A percentile compares a stretch with the other conserved stretches of the same genome.
Evolutionary conservation across 2,113 vertebrate genomes (phyloP).

Genomic region (Pluvialis apricaria): DNA sequence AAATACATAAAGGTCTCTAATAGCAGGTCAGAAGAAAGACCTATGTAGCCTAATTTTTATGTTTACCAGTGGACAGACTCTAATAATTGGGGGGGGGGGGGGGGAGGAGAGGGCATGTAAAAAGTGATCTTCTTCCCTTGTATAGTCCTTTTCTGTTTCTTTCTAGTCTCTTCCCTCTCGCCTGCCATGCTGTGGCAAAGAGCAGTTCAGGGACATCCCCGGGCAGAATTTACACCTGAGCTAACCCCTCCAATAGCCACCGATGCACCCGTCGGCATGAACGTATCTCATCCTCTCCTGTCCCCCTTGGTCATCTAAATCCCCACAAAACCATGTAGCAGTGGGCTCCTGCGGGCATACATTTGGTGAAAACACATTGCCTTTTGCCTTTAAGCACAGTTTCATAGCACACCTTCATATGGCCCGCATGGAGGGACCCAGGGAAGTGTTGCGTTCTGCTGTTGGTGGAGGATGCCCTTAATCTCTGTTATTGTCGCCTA

Average conservation of each 20-base stretch:
- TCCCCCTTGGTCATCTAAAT: background rate
- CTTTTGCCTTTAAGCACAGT: background rate
- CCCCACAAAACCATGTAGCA: background rate
- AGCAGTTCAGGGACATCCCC: background rate
- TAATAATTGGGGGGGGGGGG: no score
- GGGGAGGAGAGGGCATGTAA: background rate
- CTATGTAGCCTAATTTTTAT: background rate
- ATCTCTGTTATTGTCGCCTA: fast-evolving
- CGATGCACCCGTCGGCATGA: fast-evolving
- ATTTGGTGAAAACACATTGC: background rate
- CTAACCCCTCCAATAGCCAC: background rate
- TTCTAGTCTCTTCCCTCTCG: background rate
- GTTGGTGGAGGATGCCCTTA: fast-evolving
- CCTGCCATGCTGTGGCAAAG: background rate
- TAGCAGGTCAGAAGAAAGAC: background rate
- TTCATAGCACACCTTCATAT: background rate
- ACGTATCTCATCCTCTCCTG: background rate
- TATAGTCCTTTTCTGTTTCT: background rate
- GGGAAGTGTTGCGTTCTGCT: background rate
- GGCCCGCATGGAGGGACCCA: background rate
- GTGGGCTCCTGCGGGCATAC: background rate
- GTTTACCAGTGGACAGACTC: background rate
- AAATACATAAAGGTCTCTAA: background rate
- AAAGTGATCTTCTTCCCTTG: background rate
- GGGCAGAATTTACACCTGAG: background rate